A percentile compares a stretch with the other conserved stretches of the same genome.
phyloP scores from a whole-genome alignment of 2,113 vertebrate genomes.

The Nothocercus julius region DNA sequence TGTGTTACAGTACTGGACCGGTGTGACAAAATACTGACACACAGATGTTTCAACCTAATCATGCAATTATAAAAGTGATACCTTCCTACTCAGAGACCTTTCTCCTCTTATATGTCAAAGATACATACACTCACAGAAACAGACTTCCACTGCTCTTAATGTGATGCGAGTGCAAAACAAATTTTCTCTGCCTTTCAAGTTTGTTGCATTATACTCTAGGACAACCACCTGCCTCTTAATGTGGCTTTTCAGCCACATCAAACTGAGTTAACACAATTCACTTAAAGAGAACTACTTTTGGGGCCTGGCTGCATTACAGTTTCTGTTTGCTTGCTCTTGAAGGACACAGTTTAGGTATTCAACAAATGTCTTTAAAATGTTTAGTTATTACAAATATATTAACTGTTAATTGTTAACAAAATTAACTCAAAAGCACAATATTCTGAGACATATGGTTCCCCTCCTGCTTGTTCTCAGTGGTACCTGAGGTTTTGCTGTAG shows the following conservation, averaged over 20 bases:
- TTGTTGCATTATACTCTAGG: neutral
- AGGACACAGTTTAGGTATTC: neutral
- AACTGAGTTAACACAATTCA: neutral
- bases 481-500: neutral
- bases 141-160: neutral
- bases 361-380: neutral
- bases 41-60: neutral
- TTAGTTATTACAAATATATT: neutral
- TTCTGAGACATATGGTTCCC: neutral
- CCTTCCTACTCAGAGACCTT: neutral
- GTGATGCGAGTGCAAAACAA: neutral
- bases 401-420: neutral
- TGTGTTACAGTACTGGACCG: neutral
- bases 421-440: neutral
- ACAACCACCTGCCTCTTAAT: neutral
- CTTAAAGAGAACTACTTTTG: neutral
- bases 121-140: neutral
- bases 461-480: neutral
- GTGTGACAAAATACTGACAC: neutral
- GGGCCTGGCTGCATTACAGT: neutral
- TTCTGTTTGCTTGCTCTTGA: neutral
- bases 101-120: neutral
- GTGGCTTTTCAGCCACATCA: neutral
- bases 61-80: neutral
- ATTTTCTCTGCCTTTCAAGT: neutral